Evolutionary conservation across 1,140 invertebrate species (phyloP).

Genomic region (Cotesia chilonis): DNA sequence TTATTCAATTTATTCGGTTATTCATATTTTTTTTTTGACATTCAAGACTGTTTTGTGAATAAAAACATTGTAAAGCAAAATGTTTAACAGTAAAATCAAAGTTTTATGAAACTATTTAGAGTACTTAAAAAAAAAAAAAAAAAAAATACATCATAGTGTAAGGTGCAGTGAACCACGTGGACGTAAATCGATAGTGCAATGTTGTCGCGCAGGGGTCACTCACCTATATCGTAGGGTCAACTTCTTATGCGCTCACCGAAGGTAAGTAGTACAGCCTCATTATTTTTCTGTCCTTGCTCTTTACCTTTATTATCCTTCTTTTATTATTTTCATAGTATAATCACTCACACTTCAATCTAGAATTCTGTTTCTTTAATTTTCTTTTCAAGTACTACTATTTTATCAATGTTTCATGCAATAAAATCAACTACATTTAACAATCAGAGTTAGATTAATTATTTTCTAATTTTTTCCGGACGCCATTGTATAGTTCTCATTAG

Average conservation of each 20-base stretch:
- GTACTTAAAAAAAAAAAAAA: not conserved
- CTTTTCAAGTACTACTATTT: not conserved
- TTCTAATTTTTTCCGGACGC: too few species aligned
- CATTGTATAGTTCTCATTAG: too few species aligned
- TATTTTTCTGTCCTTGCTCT: slow-evolving; percentile 13
- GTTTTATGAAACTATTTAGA: not conserved
- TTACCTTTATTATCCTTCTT: slow-evolving; percentile 3
- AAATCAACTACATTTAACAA: too few species aligned
- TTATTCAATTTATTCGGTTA: too few species aligned
- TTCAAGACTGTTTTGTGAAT: too few species aligned
- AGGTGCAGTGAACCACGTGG: slow-evolving; percentile 62
- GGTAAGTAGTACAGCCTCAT: slow-evolving; percentile 39
- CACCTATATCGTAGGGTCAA: slow-evolving; percentile 59
- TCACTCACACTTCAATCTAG: too few species aligned
- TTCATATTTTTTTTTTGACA: too few species aligned
- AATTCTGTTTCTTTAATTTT: not conserved
- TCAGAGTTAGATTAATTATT: too few species aligned
- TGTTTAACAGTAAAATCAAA: too few species aligned
- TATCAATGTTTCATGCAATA: too few species aligned
- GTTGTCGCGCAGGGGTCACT: slow-evolving; percentile 62
- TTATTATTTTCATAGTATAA: not conserved
- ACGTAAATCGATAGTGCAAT: slow-evolving; percentile 63
- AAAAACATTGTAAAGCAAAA: too few species aligned
- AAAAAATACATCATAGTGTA: slow-evolving; percentile 46
- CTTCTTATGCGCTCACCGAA: slow-evolving; percentile 49